phyloP scores from a whole-genome alignment of 2,888 invertebrate species.

The Leptinotarsa rubiginosa region DNA sequence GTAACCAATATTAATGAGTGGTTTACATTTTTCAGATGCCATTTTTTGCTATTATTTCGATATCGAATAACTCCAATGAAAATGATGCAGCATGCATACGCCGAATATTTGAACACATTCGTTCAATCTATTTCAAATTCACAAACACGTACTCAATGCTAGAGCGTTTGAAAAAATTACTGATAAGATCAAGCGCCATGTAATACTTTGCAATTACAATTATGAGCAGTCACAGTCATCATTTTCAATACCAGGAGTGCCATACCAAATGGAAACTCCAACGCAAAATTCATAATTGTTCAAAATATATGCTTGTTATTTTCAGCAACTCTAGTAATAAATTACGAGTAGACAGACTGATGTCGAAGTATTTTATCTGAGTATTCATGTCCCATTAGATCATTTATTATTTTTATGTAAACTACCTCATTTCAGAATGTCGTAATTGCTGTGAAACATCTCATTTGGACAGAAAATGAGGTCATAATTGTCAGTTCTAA shows the following conservation, averaged over 20 bases:
- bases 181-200: slow-evolving; percentile 1
- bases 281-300: slow-evolving; percentile 2
- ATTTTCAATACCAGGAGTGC: slow-evolving; percentile 11
- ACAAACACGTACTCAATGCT: slow-evolving; percentile 15
- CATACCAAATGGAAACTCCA: background rate
- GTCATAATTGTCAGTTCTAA: no score
- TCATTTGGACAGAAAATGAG: no score
- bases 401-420: no score
- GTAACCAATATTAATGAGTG: background rate
- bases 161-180: background rate
- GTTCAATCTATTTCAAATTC: slow-evolving; percentile 11
- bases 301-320: background rate
- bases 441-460: no score
- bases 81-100: background rate
- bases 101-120: background rate
- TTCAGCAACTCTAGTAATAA: background rate
- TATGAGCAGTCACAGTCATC: background rate
- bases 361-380: no score
- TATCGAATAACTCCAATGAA: background rate
- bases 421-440: no score
- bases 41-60: background rate
- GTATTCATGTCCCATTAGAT: no score
- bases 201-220: slow-evolving; percentile 9
- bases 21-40: background rate
- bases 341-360: background rate